Base-by-base conservation (phyloP, 2,888 invertebrate species). In the Linyphia triangularis region DNA sequence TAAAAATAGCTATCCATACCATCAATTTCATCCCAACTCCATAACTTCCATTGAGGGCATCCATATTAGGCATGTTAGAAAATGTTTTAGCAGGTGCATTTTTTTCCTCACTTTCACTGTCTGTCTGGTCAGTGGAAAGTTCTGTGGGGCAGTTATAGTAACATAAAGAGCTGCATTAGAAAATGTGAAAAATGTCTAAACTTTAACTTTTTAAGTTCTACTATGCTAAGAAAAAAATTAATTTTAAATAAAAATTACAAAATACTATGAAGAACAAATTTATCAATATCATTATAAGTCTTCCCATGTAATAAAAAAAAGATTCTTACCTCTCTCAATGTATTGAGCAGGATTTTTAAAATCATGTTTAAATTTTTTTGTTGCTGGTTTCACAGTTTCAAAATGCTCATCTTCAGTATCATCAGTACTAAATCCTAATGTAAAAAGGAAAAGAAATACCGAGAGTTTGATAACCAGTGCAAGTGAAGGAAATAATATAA, bases 101-200 rank as follows among this genome's bases (percentile, higher is more conserved):
- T 57, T 83, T 82, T 22, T 88, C 88, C 28, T 88, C 88, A 63
- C 82, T 78, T 63, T 88, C 88, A 65, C 88, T 88, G 24, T 83
- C 83, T 59, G 88, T 70, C 61, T 81, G 69, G 33, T 79, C 86
- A 63, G 61, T 33, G 22, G 40, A 77, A 16, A 63, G 5, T 77
- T 77, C 77, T 77, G 22, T 26, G 33, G 4, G n/a, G n/a, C n/a
- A 1, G 19, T 7, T 19, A n/a, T n/a, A 19, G 16, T 19, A 7
- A 59, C 2, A 59, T 22, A 59, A 13, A n/a, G 59, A 59, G 4
- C 22, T 59, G 19, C 10, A 33, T 19, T 33, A 5, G 19, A n/a
- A 69, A 65, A 69, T 19, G 7, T 33, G 10, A n/a, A 37, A 22
- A 72, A 51, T 4, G 37, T 65, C 16, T 19, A n/a, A n/a, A n/a